Conservation (phyloP, 2,113 vertebrate genomes). For the Phalacrocorax aristotelis region DNA sequence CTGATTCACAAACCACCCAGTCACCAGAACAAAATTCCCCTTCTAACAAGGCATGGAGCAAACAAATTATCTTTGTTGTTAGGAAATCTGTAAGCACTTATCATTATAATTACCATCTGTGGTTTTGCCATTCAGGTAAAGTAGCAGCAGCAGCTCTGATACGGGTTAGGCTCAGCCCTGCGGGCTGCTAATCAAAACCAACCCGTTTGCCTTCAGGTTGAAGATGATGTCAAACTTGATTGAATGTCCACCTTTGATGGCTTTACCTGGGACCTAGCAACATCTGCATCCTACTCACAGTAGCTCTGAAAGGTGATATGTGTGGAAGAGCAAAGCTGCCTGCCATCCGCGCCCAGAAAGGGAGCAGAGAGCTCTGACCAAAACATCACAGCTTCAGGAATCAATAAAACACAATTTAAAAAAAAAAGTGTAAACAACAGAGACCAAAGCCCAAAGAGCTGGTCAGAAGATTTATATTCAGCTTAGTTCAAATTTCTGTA, state of each 20-base stretch:
- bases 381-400: constrained; percentile 45
- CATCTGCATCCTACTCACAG: constrained; percentile 64
- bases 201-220: constrained; percentile 61
- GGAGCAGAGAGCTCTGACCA: background rate
- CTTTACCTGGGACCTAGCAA: constrained; percentile 62
- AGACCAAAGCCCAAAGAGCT: constrained; percentile 45
- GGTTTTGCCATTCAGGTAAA: constrained; percentile 74
- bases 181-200: constrained; percentile 77
- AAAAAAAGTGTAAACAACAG: constrained; percentile 40
- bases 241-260: constrained; percentile 59
- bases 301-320: constrained; percentile 68
- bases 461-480: constrained; percentile 66
- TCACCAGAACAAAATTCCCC: constrained; percentile 68
- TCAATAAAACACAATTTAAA: constrained; percentile 35
- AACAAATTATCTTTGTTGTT: constrained; percentile 82
- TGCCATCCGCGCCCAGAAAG: background rate
- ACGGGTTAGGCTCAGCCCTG: constrained; percentile 36
- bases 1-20: constrained; percentile 72
- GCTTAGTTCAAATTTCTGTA: constrained; percentile 71
- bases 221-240: constrained; percentile 71
- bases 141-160: constrained; percentile 58
- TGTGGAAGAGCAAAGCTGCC: constrained; percentile 2
- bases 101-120: constrained; percentile 78
- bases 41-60: constrained; percentile 79
- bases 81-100: constrained; percentile 82